Evolutionary conservation across 2,888 invertebrate genomes (phyloP), one percentile per base, ranked within the genome.

Genomic region (Lutraria lutraria): DNA sequence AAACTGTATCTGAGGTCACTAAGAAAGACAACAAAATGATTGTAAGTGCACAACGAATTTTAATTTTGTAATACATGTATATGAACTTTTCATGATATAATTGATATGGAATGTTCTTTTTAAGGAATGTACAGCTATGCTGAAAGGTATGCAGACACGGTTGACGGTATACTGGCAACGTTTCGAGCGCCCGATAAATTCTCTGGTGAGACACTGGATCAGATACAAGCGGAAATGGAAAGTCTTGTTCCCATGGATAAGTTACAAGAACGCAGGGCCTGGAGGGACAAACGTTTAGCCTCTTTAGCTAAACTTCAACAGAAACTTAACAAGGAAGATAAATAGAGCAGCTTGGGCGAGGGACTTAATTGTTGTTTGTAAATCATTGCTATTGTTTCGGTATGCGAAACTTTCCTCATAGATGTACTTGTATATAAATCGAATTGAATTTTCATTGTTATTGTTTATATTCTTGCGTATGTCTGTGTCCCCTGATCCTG

Each of bases 261-360:
- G 76, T 86, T 96, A 13, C 89, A 91, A 6, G 93, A 94, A 25
- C 90, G 96, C 53, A 89, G 96, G 81, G 87, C 93, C 68, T 96
- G 96, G 96, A 92, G 96, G 76, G 96, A 96, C 91, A 91, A 89
- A 13, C 91, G 95, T 60, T 91, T 96, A n/a, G 94, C 95, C 0
- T 94, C 94, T n/a, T 93, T 96, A n/a, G 95, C 96, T 21, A 96
- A 95, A 90, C 93, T 96, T 10, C 96, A 96, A 88, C 91, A 90
- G 29, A 93, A 95, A 21, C 86, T 95, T 85, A 91, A 93, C 31
- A 81, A 85, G 16, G 88, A 87, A 19, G 90, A 91, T 25, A 79
- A 72, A 87, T 76, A 85, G 43, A 4, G 43, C 43, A 4, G 43
- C 43, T 43, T 4, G 2, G 43, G 43, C 43, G 8, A 43, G 43